A percentile compares a stretch with the other conserved stretches of the same genome.
phyloP scores from a whole-genome alignment of 1,140 invertebrate genomes.

The Ridgeia piscesae region DNA sequence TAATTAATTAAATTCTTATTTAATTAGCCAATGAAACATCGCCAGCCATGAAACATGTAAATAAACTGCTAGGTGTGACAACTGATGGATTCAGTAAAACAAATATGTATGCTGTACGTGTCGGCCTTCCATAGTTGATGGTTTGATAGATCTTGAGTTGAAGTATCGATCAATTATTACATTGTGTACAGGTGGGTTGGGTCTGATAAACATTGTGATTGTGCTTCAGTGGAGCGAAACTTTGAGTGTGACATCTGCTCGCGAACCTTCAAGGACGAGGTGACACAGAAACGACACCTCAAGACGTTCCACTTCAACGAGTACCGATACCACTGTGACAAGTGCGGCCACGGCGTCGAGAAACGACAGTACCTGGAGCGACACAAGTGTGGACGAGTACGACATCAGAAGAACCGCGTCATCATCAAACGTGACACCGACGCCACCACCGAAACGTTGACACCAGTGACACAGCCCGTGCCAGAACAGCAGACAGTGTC shows the following conservation, averaged over 20 bases:
- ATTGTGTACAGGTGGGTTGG: too few relatives aligned
- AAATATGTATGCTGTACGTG: too few relatives aligned
- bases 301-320: conserved; percentile 19
- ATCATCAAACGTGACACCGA: neutral
- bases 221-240: neutral
- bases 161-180: too few relatives aligned
- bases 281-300: neutral
- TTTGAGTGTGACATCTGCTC: neutral
- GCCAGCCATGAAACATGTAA: too few relatives aligned
- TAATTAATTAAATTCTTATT: too few relatives aligned
- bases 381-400: conserved; percentile 16
- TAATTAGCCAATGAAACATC: too few relatives aligned
- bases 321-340: conserved; percentile 24
- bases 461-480: neutral
- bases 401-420: neutral
- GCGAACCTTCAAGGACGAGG: neutral
- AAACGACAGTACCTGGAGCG: conserved; percentile 12
- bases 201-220: neutral
- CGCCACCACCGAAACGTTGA: too few relatives aligned
- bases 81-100: too few relatives aligned
- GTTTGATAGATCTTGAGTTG: too few relatives aligned
- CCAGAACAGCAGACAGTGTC: neutral
- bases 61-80: too few relatives aligned
- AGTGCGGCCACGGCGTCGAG: conserved; percentile 25
- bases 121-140: too few relatives aligned